These are phyloP conservation scores for Agrochola circellaris DNA, from an alignment of 2,888 invertebrate genomes.

Conservation along the genomic window DNA sequence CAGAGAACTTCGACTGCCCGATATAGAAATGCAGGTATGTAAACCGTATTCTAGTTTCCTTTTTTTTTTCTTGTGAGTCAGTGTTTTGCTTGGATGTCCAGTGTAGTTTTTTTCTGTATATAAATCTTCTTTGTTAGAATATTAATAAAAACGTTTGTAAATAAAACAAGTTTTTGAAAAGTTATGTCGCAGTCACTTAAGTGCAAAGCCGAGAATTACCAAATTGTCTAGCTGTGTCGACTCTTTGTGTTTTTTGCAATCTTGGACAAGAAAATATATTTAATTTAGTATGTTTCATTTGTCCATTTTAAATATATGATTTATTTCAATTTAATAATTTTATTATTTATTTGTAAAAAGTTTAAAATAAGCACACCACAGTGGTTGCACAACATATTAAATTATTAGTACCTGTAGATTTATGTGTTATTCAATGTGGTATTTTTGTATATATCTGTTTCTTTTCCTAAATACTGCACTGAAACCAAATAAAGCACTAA, in stretches of 20 bases:
- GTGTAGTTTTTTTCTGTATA: constrained; percentile 14
- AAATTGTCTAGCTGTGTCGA: constrained; percentile 16
- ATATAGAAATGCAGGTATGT: constrained; percentile 85
- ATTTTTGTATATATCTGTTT: constrained; percentile 16
- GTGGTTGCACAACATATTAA: not conserved
- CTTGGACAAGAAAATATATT: not conserved
- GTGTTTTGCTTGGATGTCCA: constrained; percentile 38
- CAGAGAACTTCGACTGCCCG: constrained; percentile 82
- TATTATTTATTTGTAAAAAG: not conserved
- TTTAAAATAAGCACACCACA: constrained; percentile 17
- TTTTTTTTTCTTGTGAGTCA: constrained; percentile 1
- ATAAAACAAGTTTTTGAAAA: constrained; percentile 10
- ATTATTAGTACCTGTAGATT: not conserved
- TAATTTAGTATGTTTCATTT: not conserved
- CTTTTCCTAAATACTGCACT: constrained; percentile 37
- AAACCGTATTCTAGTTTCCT: not conserved
- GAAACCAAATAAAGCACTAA: constrained; percentile 52
- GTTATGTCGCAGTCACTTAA: constrained; percentile 35
- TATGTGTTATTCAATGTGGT: constrained; percentile 22
- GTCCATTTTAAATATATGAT: not conserved
- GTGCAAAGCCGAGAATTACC: not conserved
- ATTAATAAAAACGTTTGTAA: not conserved
- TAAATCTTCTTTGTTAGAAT: constrained; percentile 2
- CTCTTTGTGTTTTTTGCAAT: not conserved
- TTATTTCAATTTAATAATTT: not conserved